Percentiles rank a stretch among this genome's conserved stretches.
These are phyloP conservation scores for Ictidomys tridecemlineatus DNA, from an alignment of 2,113 vertebrate genomes.

Conservation along the genomic window DNA sequence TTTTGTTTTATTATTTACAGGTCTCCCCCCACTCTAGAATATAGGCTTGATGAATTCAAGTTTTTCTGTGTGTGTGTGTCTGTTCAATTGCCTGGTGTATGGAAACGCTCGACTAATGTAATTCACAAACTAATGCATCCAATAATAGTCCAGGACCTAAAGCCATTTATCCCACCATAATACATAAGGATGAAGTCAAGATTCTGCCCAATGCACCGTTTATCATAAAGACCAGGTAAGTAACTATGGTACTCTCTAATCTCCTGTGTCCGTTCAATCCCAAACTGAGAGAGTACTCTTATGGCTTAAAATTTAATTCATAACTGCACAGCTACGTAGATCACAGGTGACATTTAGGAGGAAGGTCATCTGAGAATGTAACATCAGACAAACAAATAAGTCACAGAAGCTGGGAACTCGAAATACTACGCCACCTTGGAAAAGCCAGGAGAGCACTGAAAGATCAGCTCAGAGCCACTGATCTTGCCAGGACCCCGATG, in stretches of 20 bases:
- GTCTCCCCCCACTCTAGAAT: background rate
- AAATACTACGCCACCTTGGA: background rate
- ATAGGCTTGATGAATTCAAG: background rate
- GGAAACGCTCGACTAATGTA: background rate
- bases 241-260: background rate
- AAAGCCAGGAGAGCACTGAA: background rate
- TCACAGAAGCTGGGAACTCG: background rate
- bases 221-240: slow-evolving; percentile 15
- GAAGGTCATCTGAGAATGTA: background rate
- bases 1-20: background rate
- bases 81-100: background rate
- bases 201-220: background rate
- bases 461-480: background rate
- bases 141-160: background rate
- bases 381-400: background rate
- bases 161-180: background rate
- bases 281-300: background rate
- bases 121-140: background rate
- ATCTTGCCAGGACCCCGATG: background rate
- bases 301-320: slow-evolving; percentile 52
- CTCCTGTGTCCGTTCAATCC: background rate
- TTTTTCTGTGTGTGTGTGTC: background rate
- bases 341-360: background rate
- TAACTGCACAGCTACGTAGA: background rate
- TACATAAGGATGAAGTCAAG: background rate